Percentiles rank a stretch among this genome's conserved stretches.
Conservation (phyloP, 2,113 vertebrate species). For the Sterrhoptilus dennistouni region DNA sequence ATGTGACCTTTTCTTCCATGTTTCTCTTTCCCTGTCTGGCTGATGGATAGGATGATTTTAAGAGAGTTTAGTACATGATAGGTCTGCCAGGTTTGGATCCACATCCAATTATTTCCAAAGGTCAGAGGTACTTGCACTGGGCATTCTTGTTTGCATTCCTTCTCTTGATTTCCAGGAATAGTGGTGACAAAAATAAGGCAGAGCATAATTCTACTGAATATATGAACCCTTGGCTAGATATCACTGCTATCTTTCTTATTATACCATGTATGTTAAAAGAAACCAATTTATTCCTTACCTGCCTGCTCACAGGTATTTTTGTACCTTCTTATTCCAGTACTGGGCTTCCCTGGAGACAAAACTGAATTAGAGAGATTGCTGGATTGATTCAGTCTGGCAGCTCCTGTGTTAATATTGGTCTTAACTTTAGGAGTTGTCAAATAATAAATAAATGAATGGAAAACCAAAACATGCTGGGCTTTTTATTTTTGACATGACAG, state of each 20-base stretch:
- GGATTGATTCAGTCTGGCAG: not conserved
- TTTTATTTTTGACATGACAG: not conserved
- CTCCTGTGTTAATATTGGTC: not conserved
- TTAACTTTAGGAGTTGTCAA: not conserved
- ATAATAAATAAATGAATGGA: not conserved
- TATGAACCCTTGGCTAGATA: not conserved
- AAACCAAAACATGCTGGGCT: not conserved
- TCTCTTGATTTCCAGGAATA: conserved; percentile 20
- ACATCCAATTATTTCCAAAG: conserved; percentile 50
- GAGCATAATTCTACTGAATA: not conserved
- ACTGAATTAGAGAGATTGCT: not conserved
- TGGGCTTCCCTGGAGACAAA: not conserved
- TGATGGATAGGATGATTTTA: conserved; percentile 56
- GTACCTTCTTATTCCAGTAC: not conserved
- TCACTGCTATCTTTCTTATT: not conserved
- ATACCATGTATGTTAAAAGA: not conserved
- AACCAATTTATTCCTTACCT: not conserved
- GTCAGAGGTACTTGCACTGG: conserved; percentile 24
- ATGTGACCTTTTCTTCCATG: conserved; percentile 49
- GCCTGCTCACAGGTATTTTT: not conserved
- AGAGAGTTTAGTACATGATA: conserved; percentile 16
- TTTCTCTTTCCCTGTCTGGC: conserved; percentile 10
- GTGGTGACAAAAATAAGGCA: not conserved
- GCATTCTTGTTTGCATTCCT: not conserved
- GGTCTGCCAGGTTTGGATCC: conserved; percentile 18